Percentiles rank a stretch among this genome's conserved stretches.
These are phyloP conservation scores for Melozone crissalis DNA, from an alignment of 2,113 vertebrate species.

Conservation along the genomic window DNA sequence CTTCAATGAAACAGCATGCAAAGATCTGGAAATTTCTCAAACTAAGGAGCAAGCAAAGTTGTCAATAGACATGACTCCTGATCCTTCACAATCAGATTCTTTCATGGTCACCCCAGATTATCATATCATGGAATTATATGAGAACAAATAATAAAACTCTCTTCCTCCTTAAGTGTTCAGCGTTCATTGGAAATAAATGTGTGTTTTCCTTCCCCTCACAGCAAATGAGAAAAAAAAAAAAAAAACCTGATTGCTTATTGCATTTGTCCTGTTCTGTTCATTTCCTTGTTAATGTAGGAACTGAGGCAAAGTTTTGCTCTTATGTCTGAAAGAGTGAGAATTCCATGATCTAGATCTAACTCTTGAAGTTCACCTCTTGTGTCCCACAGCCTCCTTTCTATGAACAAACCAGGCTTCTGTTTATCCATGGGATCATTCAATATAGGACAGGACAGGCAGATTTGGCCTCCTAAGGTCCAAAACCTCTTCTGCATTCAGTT, in stretches of 20 bases:
- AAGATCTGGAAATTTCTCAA: background rate
- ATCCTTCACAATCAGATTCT: background rate
- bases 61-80: fast-evolving
- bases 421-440: background rate
- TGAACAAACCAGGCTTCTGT: fast-evolving
- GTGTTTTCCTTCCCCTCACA: background rate
- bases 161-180: background rate
- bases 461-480: background rate
- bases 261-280: background rate
- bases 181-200: background rate
- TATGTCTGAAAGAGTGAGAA: background rate
- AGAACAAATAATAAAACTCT: background rate
- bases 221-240: background rate
- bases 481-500: background rate
- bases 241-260: background rate
- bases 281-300: background rate
- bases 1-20: background rate
- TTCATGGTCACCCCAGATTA: background rate
- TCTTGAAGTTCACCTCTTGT: background rate
- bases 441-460: background rate
- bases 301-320: background rate
- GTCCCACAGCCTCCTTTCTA: background rate
- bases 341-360: background rate
- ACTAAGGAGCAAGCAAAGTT: background rate
- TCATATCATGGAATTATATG: background rate